phyloP scores from a whole-genome alignment of 1,140 invertebrate species.

The Vollenhovia emeryi region DNA sequence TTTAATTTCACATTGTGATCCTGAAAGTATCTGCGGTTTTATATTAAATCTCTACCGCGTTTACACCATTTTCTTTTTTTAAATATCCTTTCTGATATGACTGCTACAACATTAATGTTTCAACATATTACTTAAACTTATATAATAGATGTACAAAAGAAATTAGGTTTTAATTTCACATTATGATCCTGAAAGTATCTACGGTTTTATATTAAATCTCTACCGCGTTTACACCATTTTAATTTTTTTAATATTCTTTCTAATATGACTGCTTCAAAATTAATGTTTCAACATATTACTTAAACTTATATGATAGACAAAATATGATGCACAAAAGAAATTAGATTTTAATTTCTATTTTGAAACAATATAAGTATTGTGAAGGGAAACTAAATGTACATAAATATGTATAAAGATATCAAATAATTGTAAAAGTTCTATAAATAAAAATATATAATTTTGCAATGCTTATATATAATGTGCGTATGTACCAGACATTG shows the following conservation, averaged over 20 bases:
- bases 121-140: neutral
- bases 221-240: neutral
- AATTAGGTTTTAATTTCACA: neutral
- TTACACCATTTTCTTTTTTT: neutral
- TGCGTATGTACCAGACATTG: neutral
- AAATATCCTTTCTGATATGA: no score
- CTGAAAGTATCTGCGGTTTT: neutral
- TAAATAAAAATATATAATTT: neutral
- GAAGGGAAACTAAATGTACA: neutral
- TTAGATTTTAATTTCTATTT: neutral
- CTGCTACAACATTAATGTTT: neutral
- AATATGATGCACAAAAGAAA: constrained; percentile 13
- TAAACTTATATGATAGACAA: neutral
- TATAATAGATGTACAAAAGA: neutral
- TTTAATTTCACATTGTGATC: neutral
- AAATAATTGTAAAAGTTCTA: neutral
- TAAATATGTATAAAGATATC: neutral
- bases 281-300: neutral
- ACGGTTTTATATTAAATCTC: neutral
- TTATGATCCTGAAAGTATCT: neutral
- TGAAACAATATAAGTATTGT: neutral
- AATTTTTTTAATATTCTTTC: neutral
- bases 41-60: neutral
- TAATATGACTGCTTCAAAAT: neutral
- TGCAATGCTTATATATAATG: neutral